These are phyloP conservation scores for Linnaemya tessellans DNA, from an alignment of 2,888 invertebrate genomes.

Conservation along the genomic window DNA sequence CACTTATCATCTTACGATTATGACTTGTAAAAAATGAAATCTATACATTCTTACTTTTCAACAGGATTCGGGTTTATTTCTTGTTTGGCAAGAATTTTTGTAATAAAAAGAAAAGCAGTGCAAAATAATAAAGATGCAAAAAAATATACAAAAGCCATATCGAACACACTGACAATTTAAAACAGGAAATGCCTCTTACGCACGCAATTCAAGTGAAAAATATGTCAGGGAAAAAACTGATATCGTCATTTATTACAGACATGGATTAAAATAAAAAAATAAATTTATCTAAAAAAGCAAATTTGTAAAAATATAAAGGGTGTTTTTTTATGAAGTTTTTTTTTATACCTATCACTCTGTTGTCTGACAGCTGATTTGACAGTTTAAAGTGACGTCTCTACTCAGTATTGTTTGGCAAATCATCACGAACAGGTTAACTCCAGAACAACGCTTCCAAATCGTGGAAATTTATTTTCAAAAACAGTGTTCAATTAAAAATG, in stretches of 20 bases:
- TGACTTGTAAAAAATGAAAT: conserved; percentile 78
- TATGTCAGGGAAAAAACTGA: conserved; percentile 20
- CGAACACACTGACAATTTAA: conserved; percentile 77
- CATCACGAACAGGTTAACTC: too few relatives aligned
- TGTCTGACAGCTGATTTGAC: too few relatives aligned
- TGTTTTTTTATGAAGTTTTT: too few relatives aligned
- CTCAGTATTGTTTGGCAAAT: too few relatives aligned
- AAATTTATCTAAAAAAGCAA: conserved; percentile 22
- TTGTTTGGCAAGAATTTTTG: conserved; percentile 44
- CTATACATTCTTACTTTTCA: conserved; percentile 74
- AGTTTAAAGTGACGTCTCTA: too few relatives aligned
- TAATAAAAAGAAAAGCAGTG: conserved; percentile 31
- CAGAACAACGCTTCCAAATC: too few relatives aligned
- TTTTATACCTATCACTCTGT: too few relatives aligned
- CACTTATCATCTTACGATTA: conserved; percentile 81
- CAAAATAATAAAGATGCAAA: conserved; percentile 58
- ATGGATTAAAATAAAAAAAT: conserved; percentile 27
- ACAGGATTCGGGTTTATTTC: conserved; percentile 61
- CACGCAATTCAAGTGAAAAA: conserved; percentile 70
- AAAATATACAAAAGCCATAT: conserved; percentile 52
- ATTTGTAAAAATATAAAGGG: too few relatives aligned
- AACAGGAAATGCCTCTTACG: conserved; percentile 80
- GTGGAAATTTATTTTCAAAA: too few relatives aligned
- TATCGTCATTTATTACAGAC: conserved; percentile 26
- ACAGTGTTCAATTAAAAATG: too few relatives aligned